These are phyloP conservation scores for Graphium colonna DNA, from an alignment of 2,888 invertebrate genomes.

Conservation along the genomic window DNA sequence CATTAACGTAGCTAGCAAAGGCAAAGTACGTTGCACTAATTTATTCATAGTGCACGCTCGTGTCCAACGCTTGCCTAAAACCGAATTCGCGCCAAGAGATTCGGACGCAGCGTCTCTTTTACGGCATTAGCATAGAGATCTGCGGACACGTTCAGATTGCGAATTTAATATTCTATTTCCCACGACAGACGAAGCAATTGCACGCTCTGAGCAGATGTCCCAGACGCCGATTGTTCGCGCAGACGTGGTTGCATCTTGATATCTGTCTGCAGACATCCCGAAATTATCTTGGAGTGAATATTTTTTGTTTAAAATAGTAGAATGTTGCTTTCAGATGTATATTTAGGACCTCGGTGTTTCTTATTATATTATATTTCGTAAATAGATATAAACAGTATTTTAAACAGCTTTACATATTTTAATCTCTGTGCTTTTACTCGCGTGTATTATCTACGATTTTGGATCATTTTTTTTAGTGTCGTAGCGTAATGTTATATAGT, in stretches of 20 bases:
- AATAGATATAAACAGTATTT: too few relatives aligned
- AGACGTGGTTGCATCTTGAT: not conserved
- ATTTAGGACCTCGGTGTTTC: too few relatives aligned
- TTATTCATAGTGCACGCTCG: constrained; percentile 8
- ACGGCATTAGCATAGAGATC: constrained; percentile 18
- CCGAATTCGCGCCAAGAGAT: not conserved
- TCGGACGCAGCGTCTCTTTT: constrained; percentile 15
- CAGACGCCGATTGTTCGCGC: constrained; percentile 25
- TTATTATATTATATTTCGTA: too few relatives aligned
- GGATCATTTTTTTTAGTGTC: too few relatives aligned
- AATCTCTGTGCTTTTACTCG: too few relatives aligned
- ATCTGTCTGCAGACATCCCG: not conserved
- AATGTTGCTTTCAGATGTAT: too few relatives aligned
- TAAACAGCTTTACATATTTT: too few relatives aligned
- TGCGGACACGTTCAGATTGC: constrained; percentile 21
- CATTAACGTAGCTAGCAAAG: not conserved
- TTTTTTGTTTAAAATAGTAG: too few relatives aligned
- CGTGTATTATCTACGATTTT: too few relatives aligned
- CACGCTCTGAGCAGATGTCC: constrained; percentile 21
- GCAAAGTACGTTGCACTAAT: not conserved
- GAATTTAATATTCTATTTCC: constrained; percentile 27
- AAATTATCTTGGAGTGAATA: too few relatives aligned
- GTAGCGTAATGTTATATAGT: too few relatives aligned
- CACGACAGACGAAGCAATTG: constrained; percentile 9
- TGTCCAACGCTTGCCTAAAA: not conserved